Conservation (phyloP, 1,140 invertebrate species). For the Pseudomyrmex dendroicus region DNA sequence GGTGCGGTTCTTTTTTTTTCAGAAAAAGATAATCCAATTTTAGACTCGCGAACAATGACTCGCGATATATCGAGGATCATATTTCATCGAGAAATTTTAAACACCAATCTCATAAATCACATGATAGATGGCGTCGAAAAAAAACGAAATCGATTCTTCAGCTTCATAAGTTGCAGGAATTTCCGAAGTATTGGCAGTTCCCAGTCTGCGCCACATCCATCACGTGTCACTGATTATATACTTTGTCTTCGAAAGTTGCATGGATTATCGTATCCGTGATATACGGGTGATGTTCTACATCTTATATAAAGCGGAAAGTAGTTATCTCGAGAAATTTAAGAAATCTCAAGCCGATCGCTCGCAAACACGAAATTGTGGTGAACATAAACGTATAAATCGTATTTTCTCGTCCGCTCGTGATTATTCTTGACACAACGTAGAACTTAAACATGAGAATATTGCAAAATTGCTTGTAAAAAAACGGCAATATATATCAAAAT, state of each 20-base stretch:
- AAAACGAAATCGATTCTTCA: slow-evolving; percentile 11
- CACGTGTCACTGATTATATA: slow-evolving; percentile 35
- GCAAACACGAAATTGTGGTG: background rate
- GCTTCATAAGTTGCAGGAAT: slow-evolving; percentile 26
- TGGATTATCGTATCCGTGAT: background rate
- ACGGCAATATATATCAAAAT: slow-evolving; percentile 1
- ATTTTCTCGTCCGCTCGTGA: no score
- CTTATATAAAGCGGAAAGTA: background rate
- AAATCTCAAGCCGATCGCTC: background rate
- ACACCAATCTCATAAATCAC: slow-evolving; percentile 30
- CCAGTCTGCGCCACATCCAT: slow-evolving; percentile 17
- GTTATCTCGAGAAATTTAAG: slow-evolving; percentile 22
- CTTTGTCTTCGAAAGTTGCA: background rate
- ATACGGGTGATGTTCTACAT: background rate
- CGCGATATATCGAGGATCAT: slow-evolving; percentile 9
- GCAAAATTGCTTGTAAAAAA: background rate
- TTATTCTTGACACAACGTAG: background rate
- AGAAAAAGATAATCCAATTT: background rate
- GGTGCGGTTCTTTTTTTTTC: background rate
- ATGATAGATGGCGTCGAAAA: slow-evolving; percentile 23
- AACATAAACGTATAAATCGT: no score
- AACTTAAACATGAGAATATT: background rate
- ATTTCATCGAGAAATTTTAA: slow-evolving; percentile 50
- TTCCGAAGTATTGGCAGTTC: slow-evolving; percentile 41
- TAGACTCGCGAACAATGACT: slow-evolving; percentile 20